A percentile compares a stretch with the other conserved stretches of the same genome.
Conservation (phyloP, 2,113 vertebrate species). For the Protomyctophum bolini region DNA sequence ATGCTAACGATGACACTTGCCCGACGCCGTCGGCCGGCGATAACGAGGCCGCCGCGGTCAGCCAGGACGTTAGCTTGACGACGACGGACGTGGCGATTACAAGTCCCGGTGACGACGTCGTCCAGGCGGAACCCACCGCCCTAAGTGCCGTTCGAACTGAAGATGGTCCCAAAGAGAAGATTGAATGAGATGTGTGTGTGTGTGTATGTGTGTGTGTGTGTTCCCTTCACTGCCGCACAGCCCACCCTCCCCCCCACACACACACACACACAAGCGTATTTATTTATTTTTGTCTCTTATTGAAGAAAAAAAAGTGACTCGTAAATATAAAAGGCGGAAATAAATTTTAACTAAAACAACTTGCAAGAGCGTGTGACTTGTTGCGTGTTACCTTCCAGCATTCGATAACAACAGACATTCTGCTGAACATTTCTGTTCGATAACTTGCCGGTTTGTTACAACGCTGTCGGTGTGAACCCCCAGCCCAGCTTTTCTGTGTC, state of each 20-base stretch:
- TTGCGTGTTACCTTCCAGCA: too few relatives aligned
- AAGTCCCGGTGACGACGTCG: constrained; percentile 9
- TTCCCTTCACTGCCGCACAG: constrained; percentile 42
- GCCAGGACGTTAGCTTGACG: constrained; percentile 23
- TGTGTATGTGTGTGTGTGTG: constrained; percentile 4
- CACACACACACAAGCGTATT: constrained; percentile 36
- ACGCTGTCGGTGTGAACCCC: constrained; percentile 76
- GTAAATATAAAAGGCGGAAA: constrained; percentile 35
- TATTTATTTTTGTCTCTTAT: constrained; percentile 74
- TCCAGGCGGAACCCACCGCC: constrained; percentile 48
- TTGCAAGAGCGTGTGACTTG: too few relatives aligned
- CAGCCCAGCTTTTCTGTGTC: constrained; percentile 15
- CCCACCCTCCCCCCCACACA: constrained; percentile 18
- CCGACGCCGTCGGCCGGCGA: not conserved
- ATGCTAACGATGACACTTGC: not conserved
- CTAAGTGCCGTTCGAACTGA: constrained; percentile 75
- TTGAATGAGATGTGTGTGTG: constrained; percentile 65
- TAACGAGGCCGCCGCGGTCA: not conserved
- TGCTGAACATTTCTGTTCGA: too few relatives aligned
- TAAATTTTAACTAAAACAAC: too few relatives aligned
- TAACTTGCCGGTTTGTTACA: not conserved
- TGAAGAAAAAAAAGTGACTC: constrained; percentile 60
- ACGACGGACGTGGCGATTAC: constrained; percentile 26
- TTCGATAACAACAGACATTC: too few relatives aligned
- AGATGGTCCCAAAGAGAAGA: constrained; percentile 80